Base-by-base conservation (phyloP, 1,140 invertebrate genomes). In the Temnothorax nylanderi region DNA sequence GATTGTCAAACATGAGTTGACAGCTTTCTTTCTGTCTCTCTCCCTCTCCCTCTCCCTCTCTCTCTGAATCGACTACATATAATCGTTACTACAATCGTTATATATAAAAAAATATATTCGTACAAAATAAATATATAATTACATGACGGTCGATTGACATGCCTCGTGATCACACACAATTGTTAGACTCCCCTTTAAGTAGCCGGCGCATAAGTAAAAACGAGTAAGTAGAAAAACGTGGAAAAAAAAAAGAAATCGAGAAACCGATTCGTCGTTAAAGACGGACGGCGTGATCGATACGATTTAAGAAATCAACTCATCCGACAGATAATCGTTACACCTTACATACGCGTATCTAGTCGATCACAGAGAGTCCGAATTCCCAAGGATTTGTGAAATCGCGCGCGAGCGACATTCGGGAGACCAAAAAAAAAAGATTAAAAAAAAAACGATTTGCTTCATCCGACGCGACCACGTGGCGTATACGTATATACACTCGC, bases 1-100 rank as follows among this genome's bases (percentile, higher is more conserved):
- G 93, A 94, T 94, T 94, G 94, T 94, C 93, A 90, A 94, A 92
- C 88, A 74, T 69, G 88, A 91, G 88, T 77, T 90, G 62, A 86
- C 72, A 56, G 51, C 62, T 90, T 77, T 71, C 67, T 78, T 8
- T 91, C 86, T 82, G 34, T 74, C 32, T 44, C 54, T 37, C 44
- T 65, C 56, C 3, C 10, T 49, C 41, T 26, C 26, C 16, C 26
- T 34, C 34, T 34, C 18, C 13, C 26, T 78, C 5, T 77, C 44
- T 72, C 58, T 62, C 58, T 32, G 82, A 86, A 69, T 71, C 51
- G 64, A 67, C 51, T 84, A 75, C 16, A 44, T 13, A 84, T 84
- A 84, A 75, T 56, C n/a, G 11, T 84, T 58, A 49, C 21, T 67
- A 87, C 41, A 47, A 65, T 67, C 11, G 5, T 69, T 44, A 47